Base-by-base conservation (phyloP, 2,797 vertebrate genomes). In the Coilia nasus region DNA sequence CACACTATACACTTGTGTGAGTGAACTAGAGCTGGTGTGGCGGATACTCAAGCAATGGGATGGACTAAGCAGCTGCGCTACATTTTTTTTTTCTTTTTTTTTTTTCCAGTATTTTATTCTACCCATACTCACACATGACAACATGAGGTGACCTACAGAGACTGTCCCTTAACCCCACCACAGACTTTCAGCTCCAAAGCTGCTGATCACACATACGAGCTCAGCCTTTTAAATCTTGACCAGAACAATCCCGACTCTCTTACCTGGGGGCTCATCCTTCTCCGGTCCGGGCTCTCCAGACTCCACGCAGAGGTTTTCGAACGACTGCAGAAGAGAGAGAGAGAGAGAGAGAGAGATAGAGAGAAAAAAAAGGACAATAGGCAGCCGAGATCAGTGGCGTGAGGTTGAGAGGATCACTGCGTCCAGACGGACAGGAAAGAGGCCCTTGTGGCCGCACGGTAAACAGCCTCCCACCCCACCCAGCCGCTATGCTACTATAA, bases 231-330 rank as follows among this genome's bases (percentile, higher is more conserved):
- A 54, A 54, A 54, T 14, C 50, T 54, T 54, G 2, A 14, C 50
- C 50, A 54, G 50, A 10, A 14, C 14, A 31, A 9, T 31, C 14
- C 17, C 14, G 7, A 5, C 23, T 75, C 21, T 90, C 92, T 92
- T 92, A 96, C 95, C 94, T 95, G 94, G 96, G 78, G 93, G 91
- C 93, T 97, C 97, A 97, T 98, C 97, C 93, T 95, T 97, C 94
- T 98, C 97, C n/a, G 94, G 96, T 91, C 96, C 90, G 87, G 96
- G 97, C 93, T 96, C 95, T 88, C 95, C 95, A 87, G 96, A 97
- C 93, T 98, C 96, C 95, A 97, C 92, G 35, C 96, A 97, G 85
- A 98, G 94, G 90, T 97, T 99, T 94, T 99, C 98, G 93, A 96
- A 98, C 87, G 98, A 98, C 98, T 99, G 90, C 59, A 84, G 81